Evolutionary conservation across 2,797 vertebrate species (phyloP).

Genomic region (Xyrichtys novacula): DNA sequence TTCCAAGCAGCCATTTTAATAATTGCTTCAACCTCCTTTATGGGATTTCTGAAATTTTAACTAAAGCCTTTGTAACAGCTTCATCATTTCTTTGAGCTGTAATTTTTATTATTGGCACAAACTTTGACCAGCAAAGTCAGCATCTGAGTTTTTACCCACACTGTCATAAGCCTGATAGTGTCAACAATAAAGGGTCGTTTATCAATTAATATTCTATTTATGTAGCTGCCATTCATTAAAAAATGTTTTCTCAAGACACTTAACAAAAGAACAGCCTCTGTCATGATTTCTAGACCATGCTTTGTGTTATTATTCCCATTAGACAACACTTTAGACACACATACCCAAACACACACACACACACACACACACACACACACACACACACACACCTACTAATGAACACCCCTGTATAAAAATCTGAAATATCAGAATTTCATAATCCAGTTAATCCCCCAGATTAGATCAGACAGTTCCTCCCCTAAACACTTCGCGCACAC

Average conservation of each 20-base stretch:
- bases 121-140: slow-evolving; percentile 25
- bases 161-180: too few relatives aligned
- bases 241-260: too few relatives aligned
- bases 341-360: slow-evolving; percentile 10
- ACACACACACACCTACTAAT: neutral
- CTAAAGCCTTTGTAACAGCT: neutral
- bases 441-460: slow-evolving; percentile 31
- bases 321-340: neutral
- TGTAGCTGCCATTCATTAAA: too few relatives aligned
- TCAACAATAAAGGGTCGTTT: neutral
- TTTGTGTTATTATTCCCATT: too few relatives aligned
- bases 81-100: neutral
- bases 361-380: slow-evolving; percentile 16
- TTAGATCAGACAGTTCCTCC: too few relatives aligned
- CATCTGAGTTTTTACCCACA: too few relatives aligned
- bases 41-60: neutral
- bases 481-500: neutral
- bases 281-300: too few relatives aligned
- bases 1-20: neutral
- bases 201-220: too few relatives aligned
- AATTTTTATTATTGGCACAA: slow-evolving; percentile 1
- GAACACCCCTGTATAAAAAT: too few relatives aligned
- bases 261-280: too few relatives aligned
- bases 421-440: slow-evolving; percentile 27
- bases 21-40: neutral